Conservation (phyloP, 2,888 invertebrate species). For the Eupithecia exiguata region DNA sequence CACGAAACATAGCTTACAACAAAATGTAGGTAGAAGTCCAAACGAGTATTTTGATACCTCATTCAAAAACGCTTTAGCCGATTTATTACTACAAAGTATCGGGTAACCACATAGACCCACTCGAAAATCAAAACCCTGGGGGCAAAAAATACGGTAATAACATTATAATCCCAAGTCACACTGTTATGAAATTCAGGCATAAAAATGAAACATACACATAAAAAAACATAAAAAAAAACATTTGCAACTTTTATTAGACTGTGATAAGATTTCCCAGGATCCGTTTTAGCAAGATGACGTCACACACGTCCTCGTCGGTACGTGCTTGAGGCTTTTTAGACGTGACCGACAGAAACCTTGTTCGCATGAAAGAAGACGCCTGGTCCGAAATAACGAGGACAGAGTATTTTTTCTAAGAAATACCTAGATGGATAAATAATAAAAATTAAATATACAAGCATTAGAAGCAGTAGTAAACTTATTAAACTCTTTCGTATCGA, state of each 20-base stretch:
- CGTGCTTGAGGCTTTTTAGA: conserved; percentile 18
- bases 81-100: not conserved
- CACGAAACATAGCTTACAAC: too few species aligned
- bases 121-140: not conserved
- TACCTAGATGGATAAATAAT: too few species aligned
- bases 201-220: too few species aligned
- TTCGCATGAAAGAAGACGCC: not conserved
- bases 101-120: not conserved
- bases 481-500: not conserved
- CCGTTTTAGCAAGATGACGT: conserved; percentile 18
- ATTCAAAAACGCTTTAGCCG: not conserved
- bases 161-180: not conserved
- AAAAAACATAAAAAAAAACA: too few species aligned
- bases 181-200: not conserved
- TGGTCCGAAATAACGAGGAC: not conserved
- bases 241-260: conserved; percentile 14
- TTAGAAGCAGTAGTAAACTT: not conserved
- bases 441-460: too few species aligned
- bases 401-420: not conserved
- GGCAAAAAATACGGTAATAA: not conserved
- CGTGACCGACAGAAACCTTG: conserved; percentile 6
- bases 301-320: conserved; percentile 19
- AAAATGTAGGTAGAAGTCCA: not conserved
- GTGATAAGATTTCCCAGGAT: conserved; percentile 26
- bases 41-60: not conserved